These are phyloP conservation scores for Zaprionus taronus DNA, from an alignment of 1,140 invertebrate species.

Conservation along the genomic window DNA sequence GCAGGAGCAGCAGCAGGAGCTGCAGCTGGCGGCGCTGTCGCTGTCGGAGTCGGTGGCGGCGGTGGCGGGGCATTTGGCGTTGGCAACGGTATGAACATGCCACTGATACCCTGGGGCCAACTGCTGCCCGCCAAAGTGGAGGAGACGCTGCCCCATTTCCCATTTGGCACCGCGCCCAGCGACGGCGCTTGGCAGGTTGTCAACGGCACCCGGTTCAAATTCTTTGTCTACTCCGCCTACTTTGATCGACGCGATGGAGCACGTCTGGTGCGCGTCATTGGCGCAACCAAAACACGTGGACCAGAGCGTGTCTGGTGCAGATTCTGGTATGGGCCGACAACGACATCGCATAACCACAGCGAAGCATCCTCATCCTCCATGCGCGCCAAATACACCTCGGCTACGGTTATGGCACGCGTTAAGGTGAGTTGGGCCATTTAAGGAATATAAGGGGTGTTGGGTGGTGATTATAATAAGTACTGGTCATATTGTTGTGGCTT, in stretches of 20 bases:
- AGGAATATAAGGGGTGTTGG: background rate
- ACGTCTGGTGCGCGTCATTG: constrained; percentile 91
- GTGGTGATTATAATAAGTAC: background rate
- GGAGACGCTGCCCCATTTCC: constrained; percentile 85
- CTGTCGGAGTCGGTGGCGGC: constrained; percentile 44
- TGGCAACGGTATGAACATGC: constrained; percentile 56
- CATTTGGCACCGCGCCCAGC: constrained; percentile 84
- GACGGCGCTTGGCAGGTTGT: constrained; percentile 87
- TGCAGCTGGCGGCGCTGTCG: constrained; percentile 41
- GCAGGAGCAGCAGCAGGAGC: constrained; percentile 22
- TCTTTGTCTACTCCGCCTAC: constrained; percentile 96
- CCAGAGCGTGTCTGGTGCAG: constrained; percentile 94
- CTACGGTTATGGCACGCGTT: constrained; percentile 90
- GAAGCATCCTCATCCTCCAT: constrained; percentile 42
- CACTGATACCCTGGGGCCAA: constrained; percentile 82
- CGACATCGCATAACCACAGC: constrained; percentile 58
- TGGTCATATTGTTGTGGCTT: background rate
- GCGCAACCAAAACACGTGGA: constrained; percentile 93
- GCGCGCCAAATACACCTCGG: constrained; percentile 85
- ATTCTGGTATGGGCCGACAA: constrained; percentile 89
- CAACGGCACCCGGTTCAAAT: constrained; percentile 90
- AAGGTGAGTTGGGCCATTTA: constrained; percentile 86
- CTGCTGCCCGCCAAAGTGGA: constrained; percentile 82
- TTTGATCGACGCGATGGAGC: constrained; percentile 90
- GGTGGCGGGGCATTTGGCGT: constrained; percentile 14